phyloP scores from a whole-genome alignment of 2,797 vertebrate genomes.

The Notamacropus eugenii region DNA sequence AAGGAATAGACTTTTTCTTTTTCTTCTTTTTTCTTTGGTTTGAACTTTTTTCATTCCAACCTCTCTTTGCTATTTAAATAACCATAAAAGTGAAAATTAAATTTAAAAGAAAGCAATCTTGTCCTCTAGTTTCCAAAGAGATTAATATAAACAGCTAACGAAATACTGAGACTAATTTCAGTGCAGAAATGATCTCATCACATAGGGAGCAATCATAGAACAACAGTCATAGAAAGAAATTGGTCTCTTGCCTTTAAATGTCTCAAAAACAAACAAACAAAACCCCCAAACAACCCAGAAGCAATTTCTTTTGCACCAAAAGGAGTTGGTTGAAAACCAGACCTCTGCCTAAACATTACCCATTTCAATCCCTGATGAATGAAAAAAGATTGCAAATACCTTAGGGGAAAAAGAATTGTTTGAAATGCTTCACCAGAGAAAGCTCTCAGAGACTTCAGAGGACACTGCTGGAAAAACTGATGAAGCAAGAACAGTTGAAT shows the following conservation, averaged over 20 bases:
- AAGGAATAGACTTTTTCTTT: background rate
- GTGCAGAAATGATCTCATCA: background rate
- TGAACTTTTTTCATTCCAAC: background rate
- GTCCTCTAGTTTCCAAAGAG: background rate
- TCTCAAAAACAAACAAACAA: background rate
- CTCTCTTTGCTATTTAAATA: background rate
- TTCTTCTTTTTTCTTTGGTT: background rate
- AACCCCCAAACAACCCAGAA: too few relatives aligned
- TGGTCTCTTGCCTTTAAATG: background rate
- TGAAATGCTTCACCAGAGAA: background rate
- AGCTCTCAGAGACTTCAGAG: background rate
- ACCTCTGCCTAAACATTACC: background rate
- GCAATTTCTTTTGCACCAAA: background rate
- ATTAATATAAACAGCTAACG: background rate
- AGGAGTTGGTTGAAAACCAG: background rate
- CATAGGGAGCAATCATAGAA: background rate
- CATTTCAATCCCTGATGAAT: background rate
- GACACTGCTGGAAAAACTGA: background rate
- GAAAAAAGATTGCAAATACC: background rate
- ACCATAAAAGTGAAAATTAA: background rate
- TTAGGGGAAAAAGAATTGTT: conserved; percentile 4
- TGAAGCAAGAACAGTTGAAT: background rate
- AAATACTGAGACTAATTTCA: background rate
- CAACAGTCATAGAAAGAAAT: background rate
- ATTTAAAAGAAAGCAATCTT: background rate